These are phyloP conservation scores for Psittacula echo DNA, from an alignment of 2,797 vertebrate species.

Conservation along the genomic window DNA sequence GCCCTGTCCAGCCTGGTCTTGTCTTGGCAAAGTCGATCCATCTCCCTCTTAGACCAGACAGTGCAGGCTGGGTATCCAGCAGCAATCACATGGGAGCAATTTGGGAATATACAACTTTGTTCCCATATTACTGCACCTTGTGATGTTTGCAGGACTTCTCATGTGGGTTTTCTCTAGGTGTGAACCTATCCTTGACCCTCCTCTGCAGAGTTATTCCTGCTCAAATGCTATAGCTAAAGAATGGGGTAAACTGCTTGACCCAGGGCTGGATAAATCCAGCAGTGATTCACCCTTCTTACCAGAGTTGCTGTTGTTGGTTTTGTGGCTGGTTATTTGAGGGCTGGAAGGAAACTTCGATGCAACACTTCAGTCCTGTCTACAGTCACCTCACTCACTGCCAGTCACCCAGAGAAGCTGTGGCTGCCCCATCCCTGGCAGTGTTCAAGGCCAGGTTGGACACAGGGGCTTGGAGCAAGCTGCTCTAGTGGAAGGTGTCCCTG, in stretches of 20 bases:
- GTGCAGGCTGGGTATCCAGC: neutral
- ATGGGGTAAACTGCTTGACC: neutral
- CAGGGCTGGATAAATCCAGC: neutral
- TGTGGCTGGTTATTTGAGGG: neutral
- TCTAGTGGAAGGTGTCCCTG: neutral
- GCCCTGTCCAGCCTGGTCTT: rapidly evolving
- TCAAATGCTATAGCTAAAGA: neutral
- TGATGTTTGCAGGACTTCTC: neutral
- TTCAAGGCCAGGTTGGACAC: no score
- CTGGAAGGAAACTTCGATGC: neutral
- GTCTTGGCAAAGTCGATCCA: rapidly evolving
- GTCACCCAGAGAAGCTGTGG: neutral
- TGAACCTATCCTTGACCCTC: rapidly evolving
- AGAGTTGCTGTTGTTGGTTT: neutral
- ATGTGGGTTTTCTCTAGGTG: rapidly evolving
- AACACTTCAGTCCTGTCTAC: neutral
- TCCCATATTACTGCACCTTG: rapidly evolving
- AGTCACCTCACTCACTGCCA: neutral
- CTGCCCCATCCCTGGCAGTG: neutral
- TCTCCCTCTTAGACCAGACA: neutral
- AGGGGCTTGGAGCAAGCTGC: neutral
- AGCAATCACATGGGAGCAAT: neutral
- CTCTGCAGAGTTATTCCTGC: neutral
- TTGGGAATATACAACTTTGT: rapidly evolving
- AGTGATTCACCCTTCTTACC: neutral